Evolutionary conservation across 1,140 invertebrate genomes (phyloP).

Genomic region (Whitmania pigra): DNA sequence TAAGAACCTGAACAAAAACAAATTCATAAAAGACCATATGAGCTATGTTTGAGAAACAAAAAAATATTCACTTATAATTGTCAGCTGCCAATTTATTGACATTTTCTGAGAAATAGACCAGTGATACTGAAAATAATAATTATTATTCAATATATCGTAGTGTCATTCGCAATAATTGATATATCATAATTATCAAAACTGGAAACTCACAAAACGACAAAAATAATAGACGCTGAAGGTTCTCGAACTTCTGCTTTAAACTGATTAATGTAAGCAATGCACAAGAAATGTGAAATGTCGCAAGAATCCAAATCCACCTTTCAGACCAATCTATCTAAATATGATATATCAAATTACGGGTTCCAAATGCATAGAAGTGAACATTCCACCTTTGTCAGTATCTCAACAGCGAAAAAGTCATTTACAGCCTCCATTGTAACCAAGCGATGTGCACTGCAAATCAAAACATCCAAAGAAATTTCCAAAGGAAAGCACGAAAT

Average conservation of each 20-base stretch:
- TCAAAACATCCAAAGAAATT: no score
- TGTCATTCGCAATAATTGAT: no score
- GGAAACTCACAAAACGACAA: background rate
- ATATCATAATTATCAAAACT: background rate
- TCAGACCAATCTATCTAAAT: slow-evolving; percentile 5
- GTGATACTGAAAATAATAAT: background rate
- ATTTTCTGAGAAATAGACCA: slow-evolving; percentile 5
- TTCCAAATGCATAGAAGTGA: no score
- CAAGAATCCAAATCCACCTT: background rate
- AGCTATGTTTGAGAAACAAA: background rate
- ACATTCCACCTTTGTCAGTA: no score
- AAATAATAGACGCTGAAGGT: background rate
- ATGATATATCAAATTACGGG: background rate
- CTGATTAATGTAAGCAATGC: background rate
- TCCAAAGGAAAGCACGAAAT: no score
- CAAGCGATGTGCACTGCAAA: no score
- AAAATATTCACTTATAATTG: background rate
- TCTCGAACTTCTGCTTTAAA: background rate
- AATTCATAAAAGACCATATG: background rate
- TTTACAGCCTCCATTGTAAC: no score
- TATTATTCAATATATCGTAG: background rate
- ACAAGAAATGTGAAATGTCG: background rate
- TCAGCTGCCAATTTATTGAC: background rate
- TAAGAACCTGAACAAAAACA: slow-evolving; percentile 50
- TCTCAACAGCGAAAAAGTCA: no score